Base-by-base conservation (phyloP, 1,140 invertebrate species). In the Achatina immaculata region DNA sequence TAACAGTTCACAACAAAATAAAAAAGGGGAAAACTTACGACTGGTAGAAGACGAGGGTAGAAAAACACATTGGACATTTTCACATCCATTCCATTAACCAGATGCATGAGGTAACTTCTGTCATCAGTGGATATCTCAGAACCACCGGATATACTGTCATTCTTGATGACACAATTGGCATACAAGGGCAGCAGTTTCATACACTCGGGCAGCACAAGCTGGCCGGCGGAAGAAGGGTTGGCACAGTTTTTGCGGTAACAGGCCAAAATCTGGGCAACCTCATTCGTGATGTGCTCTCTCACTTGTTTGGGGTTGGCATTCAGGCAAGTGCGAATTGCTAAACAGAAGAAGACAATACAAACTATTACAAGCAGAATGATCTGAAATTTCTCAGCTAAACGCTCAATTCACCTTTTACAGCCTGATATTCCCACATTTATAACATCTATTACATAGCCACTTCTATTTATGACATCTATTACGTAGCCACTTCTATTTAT, bases 161-260 rank as follows among this genome's bases (percentile, higher is more conserved):
- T 96, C 88, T 97, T 96, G 58, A 99, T 91, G 82, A 99, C 91
- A 92, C 97, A 99, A 91, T 97, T 98, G 55, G 95, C 93, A 91
- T 99, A 99, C 21, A 99, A 92, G 28, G 99, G 99, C 83, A 99
- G 92, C 42, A 99, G 93, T 93, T 99, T 99, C 94, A 99, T 95
- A 88, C 96, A 96, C 92, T 99, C 99, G 0, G 99, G 99, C 82
- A 99, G 93, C 86, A 99, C 98, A 0, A 99, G 94, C 92, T 99
- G 98, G 4, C 97, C 97, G 42, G 95, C 95, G 80, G 96, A 96
- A 6, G 96, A 96, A 11, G 96, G 96, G 84, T 94, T 95, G 48
- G 97, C 96, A 93, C 97, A 98, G 91, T 98, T 95, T 86, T 98
- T 97, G 69, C 97, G 93, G 92, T 98, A 99, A 77, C 95, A 95